Base-by-base conservation (phyloP, 2,888 invertebrate genomes). In the Phaedon cochleariae region DNA sequence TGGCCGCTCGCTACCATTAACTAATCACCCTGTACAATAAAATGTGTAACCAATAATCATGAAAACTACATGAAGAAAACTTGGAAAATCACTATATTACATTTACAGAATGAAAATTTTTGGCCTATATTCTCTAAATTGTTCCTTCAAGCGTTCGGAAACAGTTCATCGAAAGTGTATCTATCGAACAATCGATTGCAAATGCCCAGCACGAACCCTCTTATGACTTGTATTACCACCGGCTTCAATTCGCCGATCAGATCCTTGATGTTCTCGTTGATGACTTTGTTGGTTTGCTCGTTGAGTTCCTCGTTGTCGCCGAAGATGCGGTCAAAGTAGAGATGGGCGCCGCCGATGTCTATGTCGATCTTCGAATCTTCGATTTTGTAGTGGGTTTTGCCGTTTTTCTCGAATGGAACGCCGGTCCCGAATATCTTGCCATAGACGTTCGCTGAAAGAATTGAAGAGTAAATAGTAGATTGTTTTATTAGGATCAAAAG, bases 221-320 rank as follows among this genome's bases (percentile, higher is more conserved):
- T 81, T 12, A 89, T 82, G 0, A 86, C 84, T 51, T 87, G 86
- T 73, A 90, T 89, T 78, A 92, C 83, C 0, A 90, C 86, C 0
- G 87, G 88, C 69, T 89, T 88, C 3, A 92, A 83, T 71, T 92
- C 91, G 5, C 87, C 87, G 0, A 89, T 85, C 2, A 92, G 82
- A 10, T 85, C 85, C 71, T 87, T 85, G 89, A 91, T 91, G 79
- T 92, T 92, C 29, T 91, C 89, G 76, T 92, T 92, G 10, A 93
- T 81, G 76, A 91, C 90, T 31, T 85, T 82, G 77, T 92, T 92
- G 87, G 92, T 89, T 3, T 89, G 86, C 3, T 86, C 84, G 18
- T 90, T 90, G 83, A 81, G 6, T 45, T 84, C 83, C 64, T 90
- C 88, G 53, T 78, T 77, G 0, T 89, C 89, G 41, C 90, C 88